Evolutionary conservation across 1,140 invertebrate genomes (phyloP).

Genomic region (Ganaspis sp.): DNA sequence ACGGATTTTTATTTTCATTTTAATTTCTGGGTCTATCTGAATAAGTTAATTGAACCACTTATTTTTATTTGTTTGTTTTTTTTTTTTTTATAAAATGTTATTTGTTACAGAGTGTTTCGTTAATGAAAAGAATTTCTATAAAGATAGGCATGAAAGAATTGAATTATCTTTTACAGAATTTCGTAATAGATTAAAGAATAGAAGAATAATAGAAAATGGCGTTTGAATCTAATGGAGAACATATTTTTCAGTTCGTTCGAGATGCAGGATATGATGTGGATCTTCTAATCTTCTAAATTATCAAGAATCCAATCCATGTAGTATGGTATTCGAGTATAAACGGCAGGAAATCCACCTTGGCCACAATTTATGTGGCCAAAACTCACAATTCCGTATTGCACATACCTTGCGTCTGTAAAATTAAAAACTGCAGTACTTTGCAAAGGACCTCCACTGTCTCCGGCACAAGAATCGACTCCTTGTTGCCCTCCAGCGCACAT

Average conservation of each 20-base stretch:
- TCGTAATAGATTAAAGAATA: too few relatives aligned
- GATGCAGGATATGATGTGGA: background rate
- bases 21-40: background rate
- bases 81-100: too few relatives aligned
- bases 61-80: too few relatives aligned
- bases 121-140: too few relatives aligned
- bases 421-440: slow-evolving; percentile 58
- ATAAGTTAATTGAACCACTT: too few relatives aligned
- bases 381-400: slow-evolving; percentile 77
- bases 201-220: too few relatives aligned
- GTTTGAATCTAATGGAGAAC: too few relatives aligned
- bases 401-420: slow-evolving; percentile 56
- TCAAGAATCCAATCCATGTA: slow-evolving; percentile 82
- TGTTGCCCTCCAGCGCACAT: slow-evolving; percentile 79
- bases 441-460: slow-evolving; percentile 78
- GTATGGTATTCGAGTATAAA: slow-evolving; percentile 79
- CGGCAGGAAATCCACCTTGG: slow-evolving; percentile 77
- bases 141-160: too few relatives aligned
- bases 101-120: too few relatives aligned
- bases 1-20: background rate
- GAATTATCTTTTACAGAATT: too few relatives aligned
- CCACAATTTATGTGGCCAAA: slow-evolving; percentile 77
- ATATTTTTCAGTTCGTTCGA: too few relatives aligned
- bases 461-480: slow-evolving; percentile 71
- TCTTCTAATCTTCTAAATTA: slow-evolving; percentile 72